These are phyloP conservation scores for Odobenus rosmarus DNA, from an alignment of 2,113 vertebrate species.

Conservation along the genomic window DNA sequence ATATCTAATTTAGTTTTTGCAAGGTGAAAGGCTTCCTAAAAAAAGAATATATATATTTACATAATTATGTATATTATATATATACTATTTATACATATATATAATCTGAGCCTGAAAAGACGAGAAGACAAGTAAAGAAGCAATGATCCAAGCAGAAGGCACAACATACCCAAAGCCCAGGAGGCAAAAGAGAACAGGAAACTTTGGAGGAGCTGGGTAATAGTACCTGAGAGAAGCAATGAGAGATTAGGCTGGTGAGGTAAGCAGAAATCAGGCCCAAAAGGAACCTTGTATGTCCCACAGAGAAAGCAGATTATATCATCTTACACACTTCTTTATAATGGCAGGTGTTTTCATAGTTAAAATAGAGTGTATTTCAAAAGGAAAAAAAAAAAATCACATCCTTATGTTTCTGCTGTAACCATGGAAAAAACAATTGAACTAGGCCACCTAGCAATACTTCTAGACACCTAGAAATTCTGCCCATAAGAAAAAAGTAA, in stretches of 20 bases:
- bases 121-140: neutral
- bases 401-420: neutral
- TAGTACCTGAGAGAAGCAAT: neutral
- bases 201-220: neutral
- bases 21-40: neutral
- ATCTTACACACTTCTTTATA: neutral
- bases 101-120: constrained; percentile 11
- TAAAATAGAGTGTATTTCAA: neutral
- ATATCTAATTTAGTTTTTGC: neutral
- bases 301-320: neutral
- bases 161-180: neutral
- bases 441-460: neutral
- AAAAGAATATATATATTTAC: neutral
- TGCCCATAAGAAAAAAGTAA: neutral
- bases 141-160: neutral
- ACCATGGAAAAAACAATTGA: neutral
- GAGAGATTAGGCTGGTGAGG: neutral
- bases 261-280: neutral
- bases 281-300: neutral
- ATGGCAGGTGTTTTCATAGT: neutral
- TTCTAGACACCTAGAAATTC: neutral
- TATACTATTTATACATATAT: neutral
- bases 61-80: neutral
- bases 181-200: neutral
- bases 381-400: neutral